Evolutionary conservation across 2,797 vertebrate species (phyloP).

Genomic region (Gallinago nigripennis): DNA sequence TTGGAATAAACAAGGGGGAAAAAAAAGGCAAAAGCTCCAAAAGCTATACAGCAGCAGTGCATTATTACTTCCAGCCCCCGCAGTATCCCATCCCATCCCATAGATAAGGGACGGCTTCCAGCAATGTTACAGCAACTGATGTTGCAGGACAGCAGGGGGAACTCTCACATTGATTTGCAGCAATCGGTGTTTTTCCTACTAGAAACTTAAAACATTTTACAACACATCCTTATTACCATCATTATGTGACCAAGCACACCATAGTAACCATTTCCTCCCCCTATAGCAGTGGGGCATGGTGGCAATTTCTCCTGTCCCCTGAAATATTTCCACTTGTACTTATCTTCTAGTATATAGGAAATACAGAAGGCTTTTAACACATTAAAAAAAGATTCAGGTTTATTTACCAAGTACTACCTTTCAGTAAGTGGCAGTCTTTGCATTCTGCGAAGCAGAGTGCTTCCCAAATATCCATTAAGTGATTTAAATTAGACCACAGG

Average conservation of each 20-base stretch:
- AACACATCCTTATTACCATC: background rate
- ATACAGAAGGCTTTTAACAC: background rate
- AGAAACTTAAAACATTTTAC: background rate
- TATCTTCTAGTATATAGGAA: background rate
- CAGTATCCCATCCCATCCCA: background rate
- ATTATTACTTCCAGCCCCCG: background rate
- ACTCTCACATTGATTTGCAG: constrained; percentile 63
- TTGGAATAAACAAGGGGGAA: background rate
- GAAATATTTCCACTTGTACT: background rate
- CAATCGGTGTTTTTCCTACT: background rate
- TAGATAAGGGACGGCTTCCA: background rate
- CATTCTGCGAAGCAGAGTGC: background rate
- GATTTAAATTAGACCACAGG: background rate
- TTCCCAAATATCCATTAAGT: background rate
- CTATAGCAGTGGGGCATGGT: accelerated
- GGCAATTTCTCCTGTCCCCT: background rate
- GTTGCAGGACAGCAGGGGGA: constrained; percentile 72
- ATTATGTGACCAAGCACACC: background rate
- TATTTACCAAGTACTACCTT: background rate
- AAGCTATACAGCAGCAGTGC: background rate
- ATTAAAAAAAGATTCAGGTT: background rate
- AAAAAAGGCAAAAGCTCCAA: background rate
- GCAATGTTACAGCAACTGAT: background rate
- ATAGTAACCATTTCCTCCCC: background rate
- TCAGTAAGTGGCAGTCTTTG: background rate